Evolutionary conservation across 2,113 vertebrate genomes (phyloP), one percentile per base, ranked within the genome.

Genomic region (Oncorhynchus masou): DNA sequence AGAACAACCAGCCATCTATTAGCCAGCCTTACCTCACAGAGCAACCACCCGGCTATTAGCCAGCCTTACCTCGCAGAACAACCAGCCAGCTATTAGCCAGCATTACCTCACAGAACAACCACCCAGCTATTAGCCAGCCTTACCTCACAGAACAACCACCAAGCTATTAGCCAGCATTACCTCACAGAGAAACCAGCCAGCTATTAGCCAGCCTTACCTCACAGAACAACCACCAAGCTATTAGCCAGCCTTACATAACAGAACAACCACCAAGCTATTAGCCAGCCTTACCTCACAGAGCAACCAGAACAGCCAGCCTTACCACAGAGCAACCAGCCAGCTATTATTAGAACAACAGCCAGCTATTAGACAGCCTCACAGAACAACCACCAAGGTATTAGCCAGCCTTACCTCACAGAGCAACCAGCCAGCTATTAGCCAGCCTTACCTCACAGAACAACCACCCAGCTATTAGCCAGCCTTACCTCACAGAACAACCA

Each of bases 191-290:
- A 34, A 5, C 31, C 31, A 34, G 1, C 5, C 5, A 34, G 31
- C 31, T 34, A 83, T 89, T 89, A 89, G 78, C 78, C 73, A 75
- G 67, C 20, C 73, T 88, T 88, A 91, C 31, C 31, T 34, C 31
- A 34, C 31, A 34, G 31, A 34, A 6, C 31, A 34, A 5, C 31
- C 5, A 31, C 0, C 31, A 1, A 34, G 31, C 31, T 34, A 83
- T 88, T 89, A 89, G 78, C 78, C 73, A 75, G 67, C 20, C 73
- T 87, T 87, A 91, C 31, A 5, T 34, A 5, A 34, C 31, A 34
- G 31, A 34, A 1, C 31, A 34, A 5, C 31, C 31, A 34, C 0
- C 31, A 1, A 5, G 4, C 31, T 31, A 83, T 89, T 89, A 90
- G 77, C 77, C 73, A 75, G 67, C 20, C 72, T 88, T 88, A 91